Base-by-base conservation (phyloP, 2,888 invertebrate species). In the Drosophila parthenogenetica region DNA sequence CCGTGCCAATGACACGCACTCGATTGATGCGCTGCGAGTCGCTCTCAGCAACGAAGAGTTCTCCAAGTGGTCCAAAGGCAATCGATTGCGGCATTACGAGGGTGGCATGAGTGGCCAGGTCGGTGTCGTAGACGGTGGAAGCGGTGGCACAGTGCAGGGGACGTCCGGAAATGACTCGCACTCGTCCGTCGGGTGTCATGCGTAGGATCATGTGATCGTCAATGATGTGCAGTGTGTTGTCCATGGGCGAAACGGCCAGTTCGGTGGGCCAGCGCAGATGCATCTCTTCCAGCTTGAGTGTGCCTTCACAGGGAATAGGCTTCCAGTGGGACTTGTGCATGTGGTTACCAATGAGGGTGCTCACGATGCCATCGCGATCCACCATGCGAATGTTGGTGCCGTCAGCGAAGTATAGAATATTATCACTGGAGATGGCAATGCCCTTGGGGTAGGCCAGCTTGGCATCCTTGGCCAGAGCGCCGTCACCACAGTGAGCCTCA, bases 181-280 rank as follows among this genome's bases (percentile, higher is more conserved):
- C 96, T 62, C 98, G 94, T 13, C 97, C 97, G 91, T 98, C 98
- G 0, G 96, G 95, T 1, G 98, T 98, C 93, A 98, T 94, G 90
- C 98, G 97, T 13, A 98, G 93, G 53, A 97, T 97, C 96, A 98
- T 97, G 90, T 98, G 98, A 90, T 98, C 98, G 89, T 99, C 99
- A 54, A 99, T 97, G 79, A 99, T 97, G 91, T 99, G 98, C 29
- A 99, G 93, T 0, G 97, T 96, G 91, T 98, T 98, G 91, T 99
- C 98, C 58, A 98, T 93, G 0, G 98, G 99, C 92, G 98, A 98
- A 35, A 99, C 97, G 0, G 98, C 95, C 14, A 99, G 93, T 90
- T 98, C 98, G 0, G 98, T 99, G 0, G 99, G 99, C 99, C 99
- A 99, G 59, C 98, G 94, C 55, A 99, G 93, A 90, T 97, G 97